phyloP scores from a whole-genome alignment of 2,797 vertebrate species.

The Sebastes hubbsi region DNA sequence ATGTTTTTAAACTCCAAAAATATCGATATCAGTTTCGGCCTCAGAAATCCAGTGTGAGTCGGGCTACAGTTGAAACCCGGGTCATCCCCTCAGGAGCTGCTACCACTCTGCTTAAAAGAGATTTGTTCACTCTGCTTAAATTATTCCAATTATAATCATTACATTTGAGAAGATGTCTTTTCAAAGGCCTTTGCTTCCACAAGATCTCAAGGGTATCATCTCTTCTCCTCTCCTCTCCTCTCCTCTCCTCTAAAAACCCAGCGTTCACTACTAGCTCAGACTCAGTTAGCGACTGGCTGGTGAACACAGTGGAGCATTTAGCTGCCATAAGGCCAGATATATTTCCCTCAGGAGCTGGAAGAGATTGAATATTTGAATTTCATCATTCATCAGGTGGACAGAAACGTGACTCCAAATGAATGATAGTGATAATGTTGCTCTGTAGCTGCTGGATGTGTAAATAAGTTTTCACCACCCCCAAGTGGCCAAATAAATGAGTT shows the following conservation, averaged over 20 bases:
- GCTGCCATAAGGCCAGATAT: not conserved
- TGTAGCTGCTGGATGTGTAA: not conserved
- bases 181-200: conserved; percentile 5
- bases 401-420: not conserved
- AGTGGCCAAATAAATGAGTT: not conserved
- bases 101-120: not conserved
- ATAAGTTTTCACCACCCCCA: not conserved
- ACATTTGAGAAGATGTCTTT: conserved; percentile 15
- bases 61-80: not conserved
- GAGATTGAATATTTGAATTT: not conserved
- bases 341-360: not conserved
- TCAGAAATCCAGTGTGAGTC: not conserved
- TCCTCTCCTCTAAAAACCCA: not conserved
- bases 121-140: conserved; percentile 16
- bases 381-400: not conserved
- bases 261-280: not conserved
- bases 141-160: conserved; percentile 37
- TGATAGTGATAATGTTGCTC: not conserved
- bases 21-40: not conserved
- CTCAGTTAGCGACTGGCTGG: no score
- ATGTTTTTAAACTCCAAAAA: not conserved
- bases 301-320: no score
- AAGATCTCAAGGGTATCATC: not conserved
- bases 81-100: not conserved
- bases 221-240: not conserved